Percentiles rank a stretch among this genome's conserved stretches.
Evolutionary conservation across 2,888 invertebrate genomes (phyloP).

Genomic region (Agrochola lychnidis): DNA sequence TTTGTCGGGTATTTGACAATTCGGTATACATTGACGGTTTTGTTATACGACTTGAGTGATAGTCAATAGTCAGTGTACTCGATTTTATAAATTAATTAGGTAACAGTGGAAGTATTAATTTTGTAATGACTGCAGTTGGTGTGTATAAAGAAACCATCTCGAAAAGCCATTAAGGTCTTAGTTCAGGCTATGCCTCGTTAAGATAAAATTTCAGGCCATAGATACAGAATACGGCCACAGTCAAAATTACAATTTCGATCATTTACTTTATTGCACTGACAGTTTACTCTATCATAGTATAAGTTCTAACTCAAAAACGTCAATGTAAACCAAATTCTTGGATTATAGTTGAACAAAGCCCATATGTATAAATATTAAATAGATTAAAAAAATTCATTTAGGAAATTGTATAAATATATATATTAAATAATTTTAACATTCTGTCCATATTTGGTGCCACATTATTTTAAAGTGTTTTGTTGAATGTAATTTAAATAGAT

Average conservation of each 20-base stretch:
- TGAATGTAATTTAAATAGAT: conserved; percentile 11
- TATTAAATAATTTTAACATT: conserved; percentile 15
- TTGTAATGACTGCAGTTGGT: neutral
- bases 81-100: neutral
- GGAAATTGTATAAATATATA: conserved; percentile 24
- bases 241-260: conserved; percentile 15
- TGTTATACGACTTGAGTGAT: neutral
- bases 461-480: conserved; percentile 26
- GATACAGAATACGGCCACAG: neutral
- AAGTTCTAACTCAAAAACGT: conserved; percentile 1
- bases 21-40: conserved; percentile 13
- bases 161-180: neutral
- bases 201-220: neutral
- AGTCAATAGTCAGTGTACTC: neutral
- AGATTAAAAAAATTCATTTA: conserved; percentile 24
- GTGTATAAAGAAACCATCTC: neutral
- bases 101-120: neutral
- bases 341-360: conserved; percentile 5
- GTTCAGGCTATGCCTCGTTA: neutral
- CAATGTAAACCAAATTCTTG: conserved; percentile 9
- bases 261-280: neutral
- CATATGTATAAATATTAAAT: conserved; percentile 32
- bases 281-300: neutral
- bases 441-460: conserved; percentile 43
- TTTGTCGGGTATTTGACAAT: neutral